These are phyloP conservation scores for Cydia strobilella DNA, from an alignment of 1,140 invertebrate genomes.

Conservation along the genomic window DNA sequence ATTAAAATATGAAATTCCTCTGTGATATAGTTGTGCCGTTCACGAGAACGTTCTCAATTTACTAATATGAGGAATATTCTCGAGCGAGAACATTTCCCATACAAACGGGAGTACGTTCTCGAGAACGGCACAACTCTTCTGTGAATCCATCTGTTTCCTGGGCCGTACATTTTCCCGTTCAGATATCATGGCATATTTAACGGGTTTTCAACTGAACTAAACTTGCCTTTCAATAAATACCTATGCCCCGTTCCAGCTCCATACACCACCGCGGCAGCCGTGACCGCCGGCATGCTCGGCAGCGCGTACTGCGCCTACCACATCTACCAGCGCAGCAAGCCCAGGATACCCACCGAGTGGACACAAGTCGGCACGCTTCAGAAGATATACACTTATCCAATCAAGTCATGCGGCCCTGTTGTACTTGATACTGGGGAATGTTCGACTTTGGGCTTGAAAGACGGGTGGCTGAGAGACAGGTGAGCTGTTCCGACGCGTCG, in stretches of 20 bases:
- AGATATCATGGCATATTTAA: too few species aligned
- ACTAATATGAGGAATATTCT: too few species aligned
- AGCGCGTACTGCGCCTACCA: constrained; percentile 29
- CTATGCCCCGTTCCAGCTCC: constrained; percentile 15
- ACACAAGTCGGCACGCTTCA: constrained; percentile 69
- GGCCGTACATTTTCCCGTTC: too few species aligned
- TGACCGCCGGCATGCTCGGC: constrained; percentile 27
- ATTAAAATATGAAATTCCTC: too few species aligned
- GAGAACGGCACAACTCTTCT: too few species aligned
- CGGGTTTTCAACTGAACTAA: too few species aligned
- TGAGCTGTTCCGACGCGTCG: too few species aligned
- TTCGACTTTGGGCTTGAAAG: constrained; percentile 61
- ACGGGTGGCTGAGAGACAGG: constrained; percentile 70
- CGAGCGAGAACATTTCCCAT: too few species aligned
- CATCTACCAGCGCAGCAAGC: constrained; percentile 23
- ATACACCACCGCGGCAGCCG: constrained; percentile 5
- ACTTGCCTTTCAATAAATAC: background rate
- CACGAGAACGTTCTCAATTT: too few species aligned
- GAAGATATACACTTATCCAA: constrained; percentile 65
- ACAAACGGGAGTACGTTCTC: too few species aligned
- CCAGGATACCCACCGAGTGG: constrained; percentile 26
- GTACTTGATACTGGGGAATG: constrained; percentile 64
- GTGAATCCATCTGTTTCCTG: too few species aligned
- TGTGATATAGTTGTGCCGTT: too few species aligned
- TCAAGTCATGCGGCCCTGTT: constrained; percentile 70